Percentiles rank a stretch among this genome's conserved stretches.
Evolutionary conservation across 2,888 invertebrate genomes (phyloP).

Genomic region (Volucella zonaria): DNA sequence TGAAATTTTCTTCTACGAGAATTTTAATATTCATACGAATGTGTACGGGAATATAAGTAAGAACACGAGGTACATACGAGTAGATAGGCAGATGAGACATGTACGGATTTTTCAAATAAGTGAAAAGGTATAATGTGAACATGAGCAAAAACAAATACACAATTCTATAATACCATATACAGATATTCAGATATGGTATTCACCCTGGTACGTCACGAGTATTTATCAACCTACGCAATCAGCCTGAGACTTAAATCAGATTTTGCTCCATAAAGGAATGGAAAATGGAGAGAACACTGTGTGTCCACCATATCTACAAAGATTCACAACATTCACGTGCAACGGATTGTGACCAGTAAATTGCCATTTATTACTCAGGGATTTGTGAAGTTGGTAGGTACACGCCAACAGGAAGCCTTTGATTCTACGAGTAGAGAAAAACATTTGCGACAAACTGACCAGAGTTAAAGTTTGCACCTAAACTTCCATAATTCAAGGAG

Average conservation of each 20-base stretch:
- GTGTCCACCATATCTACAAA: neutral
- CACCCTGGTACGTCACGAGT: neutral
- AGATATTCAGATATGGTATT: too few species aligned
- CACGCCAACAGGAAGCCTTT: neutral
- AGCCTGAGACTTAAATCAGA: conserved; percentile 51
- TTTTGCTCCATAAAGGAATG: neutral
- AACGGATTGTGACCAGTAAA: conserved; percentile 15
- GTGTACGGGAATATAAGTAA: too few species aligned
- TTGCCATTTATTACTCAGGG: conserved; percentile 15
- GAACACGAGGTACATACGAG: neutral
- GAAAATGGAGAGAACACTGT: conserved; percentile 4
- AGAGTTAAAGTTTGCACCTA: neutral
- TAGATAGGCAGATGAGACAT: conserved; percentile 61
- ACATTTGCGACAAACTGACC: too few species aligned
- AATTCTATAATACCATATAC: neutral
- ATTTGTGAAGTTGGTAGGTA: conserved; percentile 1
- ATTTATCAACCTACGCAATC: conserved; percentile 60
- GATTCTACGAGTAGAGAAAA: neutral
- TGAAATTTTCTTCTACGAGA: conserved; percentile 40
- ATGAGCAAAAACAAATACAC: conserved; percentile 19
- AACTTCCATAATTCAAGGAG: neutral
- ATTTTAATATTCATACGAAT: conserved; percentile 59
- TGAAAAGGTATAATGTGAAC: conserved; percentile 25
- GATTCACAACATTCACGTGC: conserved; percentile 13
- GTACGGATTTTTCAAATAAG: conserved; percentile 57